Evolutionary conservation across 1,140 invertebrate species (phyloP).

Genomic region (Watersipora subatra): DNA sequence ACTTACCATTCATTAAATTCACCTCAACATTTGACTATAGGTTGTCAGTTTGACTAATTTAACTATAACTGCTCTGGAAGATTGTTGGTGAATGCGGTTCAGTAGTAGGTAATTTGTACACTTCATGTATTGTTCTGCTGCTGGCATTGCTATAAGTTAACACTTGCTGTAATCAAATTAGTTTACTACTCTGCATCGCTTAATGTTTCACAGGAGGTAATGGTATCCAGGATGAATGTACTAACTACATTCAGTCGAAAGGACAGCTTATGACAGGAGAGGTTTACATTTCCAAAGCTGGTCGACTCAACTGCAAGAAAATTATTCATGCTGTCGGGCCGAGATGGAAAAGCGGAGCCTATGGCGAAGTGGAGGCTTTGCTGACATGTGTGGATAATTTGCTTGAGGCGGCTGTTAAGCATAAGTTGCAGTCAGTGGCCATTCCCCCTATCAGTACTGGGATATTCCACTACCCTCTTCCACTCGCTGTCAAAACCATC

Average conservation of each 20-base stretch:
- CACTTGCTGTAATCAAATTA: too few relatives aligned
- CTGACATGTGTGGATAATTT: background rate
- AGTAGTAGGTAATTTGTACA: too few relatives aligned
- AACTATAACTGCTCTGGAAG: too few relatives aligned
- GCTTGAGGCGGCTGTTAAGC: background rate
- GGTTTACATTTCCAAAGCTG: background rate
- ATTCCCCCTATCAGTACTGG: slow-evolving; percentile 11
- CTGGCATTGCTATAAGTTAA: too few relatives aligned
- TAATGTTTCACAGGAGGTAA: background rate
- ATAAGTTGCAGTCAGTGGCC: slow-evolving; percentile 5
- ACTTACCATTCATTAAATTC: too few relatives aligned
- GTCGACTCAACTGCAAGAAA: slow-evolving; percentile 7
- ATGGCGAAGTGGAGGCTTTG: background rate
- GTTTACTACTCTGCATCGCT: too few relatives aligned
- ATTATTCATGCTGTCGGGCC: slow-evolving; percentile 11
- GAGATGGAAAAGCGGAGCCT: background rate
- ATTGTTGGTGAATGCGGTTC: too few relatives aligned
- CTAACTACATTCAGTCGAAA: background rate
- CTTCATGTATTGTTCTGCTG: too few relatives aligned
- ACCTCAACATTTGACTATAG: too few relatives aligned
- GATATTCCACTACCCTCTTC: slow-evolving; percentile 9
- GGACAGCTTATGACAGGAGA: background rate
- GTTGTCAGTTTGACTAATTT: too few relatives aligned
- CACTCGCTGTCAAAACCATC: background rate
- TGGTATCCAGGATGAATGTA: background rate